A percentile compares a stretch with the other conserved stretches of the same genome.
phyloP scores from a whole-genome alignment of 2,113 vertebrate genomes.

The Sterrhoptilus dennistouni region DNA sequence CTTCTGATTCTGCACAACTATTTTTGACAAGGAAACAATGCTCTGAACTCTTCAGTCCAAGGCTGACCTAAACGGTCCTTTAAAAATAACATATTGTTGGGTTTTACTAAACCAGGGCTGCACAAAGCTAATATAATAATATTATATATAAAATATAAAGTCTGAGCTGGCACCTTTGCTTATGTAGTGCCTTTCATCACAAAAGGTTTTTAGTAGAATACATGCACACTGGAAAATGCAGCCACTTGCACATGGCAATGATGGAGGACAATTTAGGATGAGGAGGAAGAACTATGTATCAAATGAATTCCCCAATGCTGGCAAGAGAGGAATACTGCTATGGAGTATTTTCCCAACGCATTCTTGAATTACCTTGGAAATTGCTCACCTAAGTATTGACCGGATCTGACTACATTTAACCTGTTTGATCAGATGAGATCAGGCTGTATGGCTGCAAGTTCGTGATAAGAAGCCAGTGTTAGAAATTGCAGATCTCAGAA shows the following conservation, averaged over 20 bases:
- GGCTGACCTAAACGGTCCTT: background rate
- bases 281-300: background rate
- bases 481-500: background rate
- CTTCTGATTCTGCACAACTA: background rate
- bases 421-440: slow-evolving; percentile 24
- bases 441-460: background rate
- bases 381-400: slow-evolving; percentile 4
- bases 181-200: background rate
- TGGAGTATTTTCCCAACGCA: background rate
- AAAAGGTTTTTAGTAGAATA: background rate
- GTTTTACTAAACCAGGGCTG: background rate
- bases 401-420: background rate
- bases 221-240: background rate
- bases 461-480: slow-evolving; percentile 16
- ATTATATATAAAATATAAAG: background rate
- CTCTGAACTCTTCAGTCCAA: background rate
- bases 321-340: background rate
- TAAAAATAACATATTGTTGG: background rate
- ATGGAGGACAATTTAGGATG: background rate
- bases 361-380: slow-evolving; percentile 2
- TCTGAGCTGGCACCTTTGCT: background rate
- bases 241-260: background rate
- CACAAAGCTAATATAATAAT: background rate
- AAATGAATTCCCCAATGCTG: background rate
- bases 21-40: background rate